phyloP scores from a whole-genome alignment of 2,797 vertebrate genomes.

The Neostethus bicornis region DNA sequence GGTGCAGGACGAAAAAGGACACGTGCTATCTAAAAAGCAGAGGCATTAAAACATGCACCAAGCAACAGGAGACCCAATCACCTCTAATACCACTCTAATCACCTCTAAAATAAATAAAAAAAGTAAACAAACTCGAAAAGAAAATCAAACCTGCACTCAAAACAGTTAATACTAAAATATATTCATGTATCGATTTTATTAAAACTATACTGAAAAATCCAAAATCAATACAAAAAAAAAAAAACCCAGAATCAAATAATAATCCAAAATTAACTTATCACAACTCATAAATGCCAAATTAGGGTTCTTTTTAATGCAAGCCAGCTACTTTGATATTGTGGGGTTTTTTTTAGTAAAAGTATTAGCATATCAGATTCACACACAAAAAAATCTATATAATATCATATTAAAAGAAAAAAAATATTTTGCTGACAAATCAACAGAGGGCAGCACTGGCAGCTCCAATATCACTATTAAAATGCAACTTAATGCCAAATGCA shows the following conservation, averaged over 20 bases:
- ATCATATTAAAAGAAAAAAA: background rate
- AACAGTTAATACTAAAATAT: conserved; percentile 10
- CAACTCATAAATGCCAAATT: background rate
- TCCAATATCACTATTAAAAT: conserved; percentile 20
- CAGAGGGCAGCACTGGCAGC: conserved; percentile 47
- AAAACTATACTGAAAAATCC: conserved; percentile 1
- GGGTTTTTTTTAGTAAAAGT: background rate
- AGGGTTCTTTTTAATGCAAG: background rate
- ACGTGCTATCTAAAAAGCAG: conserved; percentile 58
- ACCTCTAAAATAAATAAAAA: background rate
- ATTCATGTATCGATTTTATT: conserved; percentile 7
- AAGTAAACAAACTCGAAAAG: conserved; percentile 6
- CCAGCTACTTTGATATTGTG: background rate
- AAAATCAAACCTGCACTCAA: conserved; percentile 20
- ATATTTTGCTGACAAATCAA: conserved; percentile 26
- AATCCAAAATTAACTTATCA: background rate
- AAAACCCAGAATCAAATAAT: conserved; percentile 9
- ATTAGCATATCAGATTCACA: background rate
- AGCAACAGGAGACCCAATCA: conserved; percentile 29
- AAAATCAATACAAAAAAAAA: background rate
- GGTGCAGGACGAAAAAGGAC: conserved; percentile 55
- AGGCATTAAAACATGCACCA: conserved; percentile 73
- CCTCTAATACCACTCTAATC: conserved; percentile 14
- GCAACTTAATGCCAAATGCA: conserved; percentile 21
- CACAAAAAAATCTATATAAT: background rate